phyloP scores from a whole-genome alignment of 2,797 vertebrate genomes.

The Apogon hyalosoma region DNA sequence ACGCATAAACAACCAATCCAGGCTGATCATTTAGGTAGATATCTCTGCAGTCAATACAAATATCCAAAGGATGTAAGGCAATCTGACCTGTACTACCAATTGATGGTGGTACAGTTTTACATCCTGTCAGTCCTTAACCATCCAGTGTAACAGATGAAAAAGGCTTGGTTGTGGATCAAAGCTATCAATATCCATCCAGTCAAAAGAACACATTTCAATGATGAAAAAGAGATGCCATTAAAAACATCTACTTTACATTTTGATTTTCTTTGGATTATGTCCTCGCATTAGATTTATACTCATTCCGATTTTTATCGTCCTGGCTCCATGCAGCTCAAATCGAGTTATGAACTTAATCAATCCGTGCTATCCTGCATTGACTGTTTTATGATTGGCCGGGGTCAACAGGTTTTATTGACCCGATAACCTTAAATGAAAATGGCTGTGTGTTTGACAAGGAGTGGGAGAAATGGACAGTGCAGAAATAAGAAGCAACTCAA shows the following conservation, averaged over 20 bases:
- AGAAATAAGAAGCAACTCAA: slow-evolving; percentile 48
- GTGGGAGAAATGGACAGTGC: slow-evolving; percentile 46
- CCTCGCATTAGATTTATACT: slow-evolving; percentile 77
- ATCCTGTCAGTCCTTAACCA: not conserved
- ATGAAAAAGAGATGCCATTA: slow-evolving; percentile 75
- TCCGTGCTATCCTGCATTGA: slow-evolving; percentile 71
- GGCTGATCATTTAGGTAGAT: slow-evolving; percentile 33
- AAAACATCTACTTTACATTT: slow-evolving; percentile 81
- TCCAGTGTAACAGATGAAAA: slow-evolving; percentile 29
- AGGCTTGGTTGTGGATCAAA: slow-evolving; percentile 49
- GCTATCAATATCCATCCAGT: slow-evolving; percentile 70
- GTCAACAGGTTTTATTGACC: slow-evolving; percentile 83
- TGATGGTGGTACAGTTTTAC: slow-evolving; percentile 13
- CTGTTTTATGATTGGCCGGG: slow-evolving; percentile 82
- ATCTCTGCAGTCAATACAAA: slow-evolving; percentile 23
- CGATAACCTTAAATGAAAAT: slow-evolving; percentile 80
- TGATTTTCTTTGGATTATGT: slow-evolving; percentile 80
- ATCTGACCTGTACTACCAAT: slow-evolving; percentile 12
- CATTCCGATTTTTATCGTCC: slow-evolving; percentile 78
- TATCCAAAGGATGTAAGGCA: slow-evolving; percentile 26
- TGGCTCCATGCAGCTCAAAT: slow-evolving; percentile 72
- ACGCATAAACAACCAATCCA: slow-evolving; percentile 44
- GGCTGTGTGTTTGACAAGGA: slow-evolving; percentile 58
- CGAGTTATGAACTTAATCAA: slow-evolving; percentile 84
- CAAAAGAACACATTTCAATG: slow-evolving; percentile 63